phyloP scores from a whole-genome alignment of 1,140 invertebrate species.

The Trissolcus basalis region DNA sequence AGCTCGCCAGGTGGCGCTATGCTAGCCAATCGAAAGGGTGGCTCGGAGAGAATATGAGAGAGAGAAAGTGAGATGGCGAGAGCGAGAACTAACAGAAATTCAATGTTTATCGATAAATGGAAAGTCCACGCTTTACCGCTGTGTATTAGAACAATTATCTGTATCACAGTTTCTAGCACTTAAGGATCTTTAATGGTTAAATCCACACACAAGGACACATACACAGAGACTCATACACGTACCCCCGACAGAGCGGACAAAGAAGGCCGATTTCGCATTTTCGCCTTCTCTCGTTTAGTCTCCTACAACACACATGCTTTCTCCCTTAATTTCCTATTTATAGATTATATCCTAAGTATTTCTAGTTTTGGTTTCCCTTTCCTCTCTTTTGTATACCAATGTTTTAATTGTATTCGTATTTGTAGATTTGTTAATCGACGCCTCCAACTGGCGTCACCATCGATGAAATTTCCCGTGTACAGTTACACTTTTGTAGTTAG shows the following conservation, averaged over 20 bases:
- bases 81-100: conserved; percentile 25
- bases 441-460: background rate
- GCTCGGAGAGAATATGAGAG: conserved; percentile 20
- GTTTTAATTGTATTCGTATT: conserved; percentile 44
- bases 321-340: background rate
- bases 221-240: conserved; percentile 30
- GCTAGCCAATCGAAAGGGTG: conserved; percentile 36
- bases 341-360: conserved; percentile 18
- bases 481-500: conserved; percentile 52
- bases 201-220: conserved; percentile 25
- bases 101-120: conserved; percentile 65
- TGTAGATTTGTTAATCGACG: conserved; percentile 49
- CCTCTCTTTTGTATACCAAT: conserved; percentile 20
- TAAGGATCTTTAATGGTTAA: conserved; percentile 62
- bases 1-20: conserved; percentile 39
- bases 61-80: conserved; percentile 5
- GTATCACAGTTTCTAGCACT: conserved; percentile 66
- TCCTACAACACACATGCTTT: conserved; percentile 2
- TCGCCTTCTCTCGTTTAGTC: conserved; percentile 53
- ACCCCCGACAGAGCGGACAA: conserved; percentile 22
- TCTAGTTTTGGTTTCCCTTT: conserved; percentile 23
- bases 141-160: conserved; percentile 68
- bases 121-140: conserved; percentile 67
- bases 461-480: conserved; percentile 48
- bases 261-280: conserved; percentile 33